Conservation (phyloP, 2,888 invertebrate species). For the Podabrus alpinus region DNA sequence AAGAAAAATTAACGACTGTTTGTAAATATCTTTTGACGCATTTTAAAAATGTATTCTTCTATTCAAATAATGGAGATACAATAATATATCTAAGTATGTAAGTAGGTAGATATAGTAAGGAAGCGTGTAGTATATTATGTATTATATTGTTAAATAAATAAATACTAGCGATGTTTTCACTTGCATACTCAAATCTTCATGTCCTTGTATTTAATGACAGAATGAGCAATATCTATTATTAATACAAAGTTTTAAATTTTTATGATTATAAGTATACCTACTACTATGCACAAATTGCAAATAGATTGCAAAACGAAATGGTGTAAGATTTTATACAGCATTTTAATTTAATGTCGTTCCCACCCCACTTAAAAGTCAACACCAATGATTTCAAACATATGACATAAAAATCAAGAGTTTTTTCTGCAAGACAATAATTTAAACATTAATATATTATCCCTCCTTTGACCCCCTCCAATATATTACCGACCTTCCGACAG, state of each 20-base stretch:
- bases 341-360: conserved; percentile 42
- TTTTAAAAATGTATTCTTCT: not conserved
- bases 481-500: conserved; percentile 47
- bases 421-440: conserved; percentile 52
- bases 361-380: conserved; percentile 38
- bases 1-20: too few relatives aligned
- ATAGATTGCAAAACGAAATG: conserved; percentile 8
- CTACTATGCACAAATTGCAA: not conserved
- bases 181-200: not conserved
- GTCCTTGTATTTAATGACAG: not conserved
- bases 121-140: not conserved
- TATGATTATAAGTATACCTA: not conserved
- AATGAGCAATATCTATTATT: conserved; percentile 31
- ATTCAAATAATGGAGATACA: not conserved
- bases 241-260: conserved; percentile 8
- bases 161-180: not conserved
- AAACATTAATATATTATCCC: conserved; percentile 55
- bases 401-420: conserved; percentile 49
- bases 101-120: not conserved
- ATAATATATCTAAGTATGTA: not conserved
- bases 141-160: not conserved
- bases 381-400: conserved; percentile 52
- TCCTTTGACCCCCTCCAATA: conserved; percentile 40
- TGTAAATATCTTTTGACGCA: too few relatives aligned
- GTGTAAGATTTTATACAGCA: conserved; percentile 32